These are phyloP conservation scores for Pemphigus obesinymphae DNA, from an alignment of 1,140 invertebrate species.

Conservation along the genomic window DNA sequence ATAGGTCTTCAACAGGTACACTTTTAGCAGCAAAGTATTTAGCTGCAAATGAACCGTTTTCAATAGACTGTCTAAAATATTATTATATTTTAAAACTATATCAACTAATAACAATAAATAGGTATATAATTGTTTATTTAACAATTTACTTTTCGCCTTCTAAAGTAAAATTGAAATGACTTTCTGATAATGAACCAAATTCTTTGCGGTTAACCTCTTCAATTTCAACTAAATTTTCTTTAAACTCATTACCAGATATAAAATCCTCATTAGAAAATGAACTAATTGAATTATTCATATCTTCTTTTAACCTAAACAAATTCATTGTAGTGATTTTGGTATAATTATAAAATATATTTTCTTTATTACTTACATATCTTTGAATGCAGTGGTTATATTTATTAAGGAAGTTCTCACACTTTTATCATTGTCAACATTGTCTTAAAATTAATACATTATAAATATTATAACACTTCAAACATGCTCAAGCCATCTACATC, in stretches of 20 bases:
- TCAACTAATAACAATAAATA: background rate
- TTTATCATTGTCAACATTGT: background rate
- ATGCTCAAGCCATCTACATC: too few species aligned
- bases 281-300: background rate
- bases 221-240: constrained; percentile 34
- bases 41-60: constrained; percentile 11
- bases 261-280: constrained; percentile 15
- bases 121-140: too few species aligned
- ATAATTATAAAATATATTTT: background rate
- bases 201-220: constrained; percentile 28
- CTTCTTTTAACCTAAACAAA: background rate
- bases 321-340: background rate
- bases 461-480: too few species aligned
- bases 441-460: background rate
- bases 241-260: constrained; percentile 27
- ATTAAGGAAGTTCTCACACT: background rate
- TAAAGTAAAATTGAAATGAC: constrained; percentile 28
- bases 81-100: background rate
- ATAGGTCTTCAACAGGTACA: constrained; percentile 32
- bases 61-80: constrained; percentile 12
- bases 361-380: constrained; percentile 8
- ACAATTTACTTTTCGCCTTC: constrained; percentile 32
- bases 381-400: constrained; percentile 18
- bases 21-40: constrained; percentile 38
- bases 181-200: constrained; percentile 31